phyloP scores from a whole-genome alignment of 2,113 vertebrate species.

The Dicrurus megarhynchus region DNA sequence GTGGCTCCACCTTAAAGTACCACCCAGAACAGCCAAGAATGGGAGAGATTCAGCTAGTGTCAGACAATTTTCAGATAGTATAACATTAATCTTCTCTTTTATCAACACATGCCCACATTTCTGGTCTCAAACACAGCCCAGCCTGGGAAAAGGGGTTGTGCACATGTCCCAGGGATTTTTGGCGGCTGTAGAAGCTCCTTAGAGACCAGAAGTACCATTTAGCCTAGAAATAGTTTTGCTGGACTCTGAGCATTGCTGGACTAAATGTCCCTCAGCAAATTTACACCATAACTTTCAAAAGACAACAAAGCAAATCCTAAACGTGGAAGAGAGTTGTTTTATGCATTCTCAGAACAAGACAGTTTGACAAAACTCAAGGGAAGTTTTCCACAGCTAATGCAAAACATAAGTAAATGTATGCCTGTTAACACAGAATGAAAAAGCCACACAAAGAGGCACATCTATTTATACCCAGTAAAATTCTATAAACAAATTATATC shows the following conservation, averaged over 20 bases:
- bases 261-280: conserved; percentile 37
- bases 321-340: conserved; percentile 20
- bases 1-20: neutral
- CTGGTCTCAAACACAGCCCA: neutral
- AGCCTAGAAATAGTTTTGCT: conserved; percentile 51
- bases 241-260: conserved; percentile 4
- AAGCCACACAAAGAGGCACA: neutral
- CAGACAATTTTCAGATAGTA: conserved; percentile 17
- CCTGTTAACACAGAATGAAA: neutral
- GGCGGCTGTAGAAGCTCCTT: conserved; percentile 29
- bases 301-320: conserved; percentile 1
- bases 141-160: conserved; percentile 51
- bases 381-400: conserved; percentile 16
- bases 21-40: neutral
- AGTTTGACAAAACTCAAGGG: conserved; percentile 27
- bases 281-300: conserved; percentile 17
- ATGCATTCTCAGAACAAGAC: neutral
- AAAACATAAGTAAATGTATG: neutral
- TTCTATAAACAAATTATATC: neutral
- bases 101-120: conserved; percentile 18
- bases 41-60: neutral
- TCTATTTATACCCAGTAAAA: neutral
- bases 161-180: conserved; percentile 60
- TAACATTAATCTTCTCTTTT: conserved; percentile 32
- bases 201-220: conserved; percentile 44